phyloP scores from a whole-genome alignment of 2,888 invertebrate genomes.

The Epsilonema sp. region DNA sequence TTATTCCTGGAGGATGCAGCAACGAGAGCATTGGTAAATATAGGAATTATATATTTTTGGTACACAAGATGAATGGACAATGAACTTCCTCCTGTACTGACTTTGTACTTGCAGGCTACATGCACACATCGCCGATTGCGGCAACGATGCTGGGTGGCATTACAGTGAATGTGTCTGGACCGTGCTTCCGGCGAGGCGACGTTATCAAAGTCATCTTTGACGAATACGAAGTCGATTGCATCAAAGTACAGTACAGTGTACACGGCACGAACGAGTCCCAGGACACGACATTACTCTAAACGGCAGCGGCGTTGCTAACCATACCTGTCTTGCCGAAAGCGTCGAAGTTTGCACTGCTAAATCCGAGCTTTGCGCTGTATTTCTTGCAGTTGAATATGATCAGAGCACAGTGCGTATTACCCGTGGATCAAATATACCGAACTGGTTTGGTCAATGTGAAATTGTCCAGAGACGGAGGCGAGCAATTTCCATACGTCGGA shows the following conservation, averaged over 20 bases:
- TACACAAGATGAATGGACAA: too few species aligned
- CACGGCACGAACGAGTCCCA: too few species aligned
- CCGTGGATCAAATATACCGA: not conserved
- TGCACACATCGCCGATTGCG: not conserved
- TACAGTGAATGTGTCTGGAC: constrained; percentile 79
- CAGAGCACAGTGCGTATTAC: constrained; percentile 4
- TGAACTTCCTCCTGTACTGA: too few species aligned
- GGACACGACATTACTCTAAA: too few species aligned
- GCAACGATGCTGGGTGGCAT: constrained; percentile 67
- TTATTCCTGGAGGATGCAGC: constrained; percentile 62
- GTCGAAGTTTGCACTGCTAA: too few species aligned
- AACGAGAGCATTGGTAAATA: constrained; percentile 26
- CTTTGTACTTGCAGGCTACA: too few species aligned
- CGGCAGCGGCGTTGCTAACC: too few species aligned
- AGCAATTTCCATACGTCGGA: not conserved
- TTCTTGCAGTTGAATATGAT: constrained; percentile 6
- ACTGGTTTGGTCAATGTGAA: constrained; percentile 1
- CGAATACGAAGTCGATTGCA: not conserved
- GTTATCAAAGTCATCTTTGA: constrained; percentile 38
- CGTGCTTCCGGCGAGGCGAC: constrained; percentile 56
- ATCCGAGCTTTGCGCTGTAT: too few species aligned
- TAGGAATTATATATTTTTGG: too few species aligned
- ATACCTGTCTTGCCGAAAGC: too few species aligned
- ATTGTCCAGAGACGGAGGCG: constrained; percentile 5
- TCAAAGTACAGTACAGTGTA: not conserved